phyloP scores from a whole-genome alignment of 1,140 invertebrate genomes.

The Oncopodura yosiiana region DNA sequence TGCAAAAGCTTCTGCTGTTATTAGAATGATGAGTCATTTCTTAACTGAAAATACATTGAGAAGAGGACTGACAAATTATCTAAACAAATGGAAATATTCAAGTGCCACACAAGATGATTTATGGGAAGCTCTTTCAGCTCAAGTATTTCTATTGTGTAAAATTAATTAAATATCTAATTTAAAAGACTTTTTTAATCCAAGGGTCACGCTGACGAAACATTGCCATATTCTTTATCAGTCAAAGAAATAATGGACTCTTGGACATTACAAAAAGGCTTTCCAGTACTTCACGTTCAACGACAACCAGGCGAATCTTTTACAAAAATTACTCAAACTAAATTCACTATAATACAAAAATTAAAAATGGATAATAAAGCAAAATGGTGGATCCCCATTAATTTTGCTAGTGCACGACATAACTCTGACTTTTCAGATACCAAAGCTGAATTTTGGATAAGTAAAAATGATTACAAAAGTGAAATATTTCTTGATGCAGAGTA shows the following conservation, averaged over 20 bases:
- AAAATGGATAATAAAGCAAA: constrained; percentile 35
- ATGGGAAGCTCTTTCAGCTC: constrained; percentile 66
- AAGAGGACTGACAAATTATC: constrained; percentile 64
- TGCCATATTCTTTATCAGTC: no score
- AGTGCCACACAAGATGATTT: constrained; percentile 77
- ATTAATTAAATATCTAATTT: no score
- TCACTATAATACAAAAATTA: constrained; percentile 29
- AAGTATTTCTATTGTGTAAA: constrained; percentile 58
- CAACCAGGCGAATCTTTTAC: constrained; percentile 53
- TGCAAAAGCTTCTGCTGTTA: constrained; percentile 79
- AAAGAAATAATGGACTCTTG: constrained; percentile 22
- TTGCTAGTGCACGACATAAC: constrained; percentile 50
- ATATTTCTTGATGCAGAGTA: constrained; percentile 40
- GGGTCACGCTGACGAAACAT: no score
- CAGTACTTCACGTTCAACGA: constrained; percentile 61
- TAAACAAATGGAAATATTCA: constrained; percentile 58
- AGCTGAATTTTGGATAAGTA: constrained; percentile 58
- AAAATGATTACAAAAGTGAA: constrained; percentile 39
- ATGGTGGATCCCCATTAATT: constrained; percentile 80
- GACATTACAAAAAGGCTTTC: constrained; percentile 51
- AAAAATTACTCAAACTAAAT: no score
- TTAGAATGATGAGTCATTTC: constrained; percentile 90
- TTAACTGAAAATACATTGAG: constrained; percentile 75
- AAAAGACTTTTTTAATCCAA: no score
- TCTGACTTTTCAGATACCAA: constrained; percentile 55